Base-by-base conservation (phyloP, 2,113 vertebrate genomes). In the Ploceus nigricollis region DNA sequence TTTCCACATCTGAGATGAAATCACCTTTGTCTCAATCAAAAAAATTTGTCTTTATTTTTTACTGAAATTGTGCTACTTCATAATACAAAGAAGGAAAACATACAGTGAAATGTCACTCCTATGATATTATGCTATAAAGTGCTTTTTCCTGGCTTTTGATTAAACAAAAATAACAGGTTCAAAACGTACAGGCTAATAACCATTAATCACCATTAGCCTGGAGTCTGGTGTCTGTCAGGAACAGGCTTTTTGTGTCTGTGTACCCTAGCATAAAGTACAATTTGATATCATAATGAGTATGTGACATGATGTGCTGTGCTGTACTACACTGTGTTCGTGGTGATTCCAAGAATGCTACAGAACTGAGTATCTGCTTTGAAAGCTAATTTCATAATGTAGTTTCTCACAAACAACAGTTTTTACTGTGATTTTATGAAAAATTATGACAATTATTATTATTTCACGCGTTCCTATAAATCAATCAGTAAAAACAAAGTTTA, bases 131-230 rank as follows among this genome's bases (percentile, higher is more conserved):
- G 6, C 79, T 51, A 64, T 48, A 54, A 78, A 87, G 24, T 22
- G 90, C 42, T 66, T 82, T 84, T 51, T 65, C 39, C 40, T 64
- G 15, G 33, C 77, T 96, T 95, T 71, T 93, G 54, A 95, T 87
- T 95, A 90, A 95, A 93, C 60, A 94, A 94, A 92, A 48, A 28
- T 58, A 96, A 83, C 28, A 89, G 44, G 48, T 91, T 94, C 83
- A 60, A 96, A 86, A 80, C 2, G 2, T 81, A 78, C 25, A 92
- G 40, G 56, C 85, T 61, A 95, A 93, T 75, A 93, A 21, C 37
- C 47, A 92, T 94, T 90, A 97, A 97, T 95, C 80, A 87, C 51
- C 27, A 10, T 60, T 88, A 84, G 64, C 66, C 56, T 50, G 87
- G 58, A 90, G 82, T n/a, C 60, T 95, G 83, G n/a, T 72, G 25